A percentile compares a stretch with the other conserved stretches of the same genome.
These are phyloP conservation scores for Nineta flava DNA, from an alignment of 2,888 invertebrate species.

Conservation along the genomic window DNA sequence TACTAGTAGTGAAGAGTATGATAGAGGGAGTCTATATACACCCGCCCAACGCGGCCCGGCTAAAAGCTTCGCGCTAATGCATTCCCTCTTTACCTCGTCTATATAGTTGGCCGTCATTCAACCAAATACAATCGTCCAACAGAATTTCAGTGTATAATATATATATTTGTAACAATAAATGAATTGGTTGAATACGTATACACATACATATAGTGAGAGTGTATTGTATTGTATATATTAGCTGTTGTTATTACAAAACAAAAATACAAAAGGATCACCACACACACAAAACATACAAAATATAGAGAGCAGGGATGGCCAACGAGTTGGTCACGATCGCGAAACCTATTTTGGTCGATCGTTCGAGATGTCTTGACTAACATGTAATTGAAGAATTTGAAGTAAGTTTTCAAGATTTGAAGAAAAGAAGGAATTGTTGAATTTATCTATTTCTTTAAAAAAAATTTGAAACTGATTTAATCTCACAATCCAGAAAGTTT, in stretches of 20 bases:
- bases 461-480: no score
- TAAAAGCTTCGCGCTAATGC: slow-evolving; percentile 23
- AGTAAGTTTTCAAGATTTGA: background rate
- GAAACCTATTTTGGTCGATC: background rate
- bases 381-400: no score
- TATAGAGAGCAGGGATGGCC: background rate
- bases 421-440: background rate
- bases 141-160: background rate
- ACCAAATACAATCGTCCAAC: background rate
- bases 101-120: background rate
- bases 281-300: background rate
- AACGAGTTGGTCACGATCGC: background rate
- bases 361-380: no score
- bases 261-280: background rate
- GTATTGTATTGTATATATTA: background rate
- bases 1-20: no score
- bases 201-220: background rate
- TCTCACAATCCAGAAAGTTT: no score
- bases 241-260: background rate
- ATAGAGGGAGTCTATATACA: background rate
- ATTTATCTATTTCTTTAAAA: no score
- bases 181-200: background rate
- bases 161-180: background rate
- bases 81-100: slow-evolving; percentile 16
- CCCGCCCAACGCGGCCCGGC: slow-evolving; percentile 15